These are phyloP conservation scores for Drosophila kambysellisi DNA, from an alignment of 2,888 invertebrate genomes.

Conservation along the genomic window DNA sequence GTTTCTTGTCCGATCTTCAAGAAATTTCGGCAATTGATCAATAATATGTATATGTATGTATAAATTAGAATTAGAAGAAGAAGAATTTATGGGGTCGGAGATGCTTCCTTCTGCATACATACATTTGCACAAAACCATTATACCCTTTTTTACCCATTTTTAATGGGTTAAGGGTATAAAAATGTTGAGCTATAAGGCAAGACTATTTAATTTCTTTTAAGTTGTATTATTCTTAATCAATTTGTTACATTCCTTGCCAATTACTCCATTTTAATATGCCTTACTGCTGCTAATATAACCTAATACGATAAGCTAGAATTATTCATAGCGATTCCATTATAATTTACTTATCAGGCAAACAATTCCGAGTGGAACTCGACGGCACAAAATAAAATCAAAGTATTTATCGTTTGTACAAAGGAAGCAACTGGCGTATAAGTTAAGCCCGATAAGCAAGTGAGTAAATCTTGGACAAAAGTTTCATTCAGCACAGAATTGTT, in stretches of 20 bases:
- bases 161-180: too few relatives aligned
- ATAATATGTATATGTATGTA: too few relatives aligned
- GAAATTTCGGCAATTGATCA: too few relatives aligned
- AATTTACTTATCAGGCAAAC: conserved; percentile 36
- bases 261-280: background rate
- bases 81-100: too few relatives aligned
- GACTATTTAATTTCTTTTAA: too few relatives aligned
- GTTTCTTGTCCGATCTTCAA: too few relatives aligned
- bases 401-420: conserved; percentile 45
- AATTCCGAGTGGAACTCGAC: conserved; percentile 18
- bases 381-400: conserved; percentile 40
- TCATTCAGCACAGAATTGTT: conserved; percentile 15
- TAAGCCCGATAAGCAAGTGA: conserved; percentile 35
- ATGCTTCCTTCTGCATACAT: too few relatives aligned
- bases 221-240: too few relatives aligned
- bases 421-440: conserved; percentile 54
- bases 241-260: too few relatives aligned
- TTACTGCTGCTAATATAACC: conserved; percentile 11
- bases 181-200: background rate
- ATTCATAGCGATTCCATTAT: conserved; percentile 52
- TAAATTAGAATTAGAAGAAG: too few relatives aligned
- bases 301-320: conserved; percentile 52
- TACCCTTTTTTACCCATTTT: too few relatives aligned
- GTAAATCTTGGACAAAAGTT: conserved; percentile 37
- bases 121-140: too few relatives aligned